Percentiles rank a stretch among this genome's conserved stretches.
Evolutionary conservation across 2,888 invertebrate genomes (phyloP).

Genomic region (Ennomos quercinarius): DNA sequence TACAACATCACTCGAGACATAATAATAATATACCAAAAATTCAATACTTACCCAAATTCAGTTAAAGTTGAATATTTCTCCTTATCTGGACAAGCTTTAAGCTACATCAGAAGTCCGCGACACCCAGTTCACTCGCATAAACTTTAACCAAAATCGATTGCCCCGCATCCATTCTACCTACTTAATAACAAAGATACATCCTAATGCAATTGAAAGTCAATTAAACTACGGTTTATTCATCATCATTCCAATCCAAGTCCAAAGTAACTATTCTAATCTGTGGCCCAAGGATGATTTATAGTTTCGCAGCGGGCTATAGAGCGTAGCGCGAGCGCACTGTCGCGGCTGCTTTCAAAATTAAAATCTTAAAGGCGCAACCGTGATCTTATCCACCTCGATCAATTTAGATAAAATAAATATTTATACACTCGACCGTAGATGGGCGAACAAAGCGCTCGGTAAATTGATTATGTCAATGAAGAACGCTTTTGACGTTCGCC

Average conservation of each 20-base stretch:
- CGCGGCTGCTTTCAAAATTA: constrained; percentile 81
- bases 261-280: no score
- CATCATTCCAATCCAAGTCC: constrained; percentile 44
- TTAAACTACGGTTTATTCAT: constrained; percentile 82
- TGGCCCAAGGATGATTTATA: constrained; percentile 77
- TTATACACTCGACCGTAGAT: constrained; percentile 81
- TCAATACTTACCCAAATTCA: no score
- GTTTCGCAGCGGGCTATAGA: constrained; percentile 80
- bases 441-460: constrained; percentile 80
- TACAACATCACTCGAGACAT: no score
- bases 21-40: no score
- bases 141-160: constrained; percentile 54
- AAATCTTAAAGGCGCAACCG: constrained; percentile 77
- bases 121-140: background rate
- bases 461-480: constrained; percentile 82
- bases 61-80: no score
- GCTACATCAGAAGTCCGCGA: constrained; percentile 3
- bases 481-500: constrained; percentile 66
- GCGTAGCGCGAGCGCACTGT: constrained; percentile 65
- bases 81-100: no score
- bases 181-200: constrained; percentile 70
- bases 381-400: constrained; percentile 84
- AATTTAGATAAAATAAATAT: constrained; percentile 86
- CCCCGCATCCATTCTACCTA: constrained; percentile 58
- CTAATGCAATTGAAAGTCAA: constrained; percentile 79